A percentile compares a stretch with the other conserved stretches of the same genome.
These are phyloP conservation scores for Brachyopa scutellaris DNA, from an alignment of 2,888 invertebrate species.

Conservation along the genomic window DNA sequence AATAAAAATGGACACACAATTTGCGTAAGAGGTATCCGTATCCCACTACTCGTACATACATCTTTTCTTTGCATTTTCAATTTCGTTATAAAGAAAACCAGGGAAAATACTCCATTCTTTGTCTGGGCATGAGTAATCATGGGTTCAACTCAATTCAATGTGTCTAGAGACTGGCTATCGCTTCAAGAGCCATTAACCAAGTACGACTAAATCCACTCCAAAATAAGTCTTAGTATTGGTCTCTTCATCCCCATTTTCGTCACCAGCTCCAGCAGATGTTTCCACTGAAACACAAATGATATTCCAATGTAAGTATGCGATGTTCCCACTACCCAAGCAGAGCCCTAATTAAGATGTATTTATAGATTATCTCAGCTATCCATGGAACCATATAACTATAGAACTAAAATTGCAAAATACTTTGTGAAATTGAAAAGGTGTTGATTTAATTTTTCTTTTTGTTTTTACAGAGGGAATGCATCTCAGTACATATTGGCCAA, in stretches of 20 bases:
- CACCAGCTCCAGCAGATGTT: constrained; percentile 41
- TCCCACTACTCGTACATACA: no score
- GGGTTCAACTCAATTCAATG: constrained; percentile 13
- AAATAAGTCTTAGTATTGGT: constrained; percentile 58
- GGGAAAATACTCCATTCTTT: constrained; percentile 11
- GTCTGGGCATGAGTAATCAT: constrained; percentile 28
- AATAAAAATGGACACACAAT: no score
- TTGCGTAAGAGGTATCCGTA: constrained; percentile 2
- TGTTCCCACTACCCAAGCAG: constrained; percentile 36
- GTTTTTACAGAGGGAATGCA: constrained; percentile 88
- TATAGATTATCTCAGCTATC: constrained; percentile 61
- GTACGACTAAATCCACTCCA: constrained; percentile 25
- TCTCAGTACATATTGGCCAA: constrained; percentile 93
- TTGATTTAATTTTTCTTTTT: constrained; percentile 49
- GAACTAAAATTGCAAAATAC: constrained; percentile 68
- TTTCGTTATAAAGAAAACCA: constrained; percentile 15
- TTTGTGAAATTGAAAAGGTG: constrained; percentile 49
- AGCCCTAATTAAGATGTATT: constrained; percentile 68
- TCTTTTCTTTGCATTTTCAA: constrained; percentile 8
- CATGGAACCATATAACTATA: constrained; percentile 61
- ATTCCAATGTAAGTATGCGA: background rate
- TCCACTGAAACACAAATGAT: constrained; percentile 5
- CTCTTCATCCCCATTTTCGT: no score
- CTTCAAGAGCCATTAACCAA: constrained; percentile 59
- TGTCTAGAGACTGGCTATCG: constrained; percentile 19